phyloP scores from a whole-genome alignment of 2,888 invertebrate genomes.

The Pollenia griseotomentosa region DNA sequence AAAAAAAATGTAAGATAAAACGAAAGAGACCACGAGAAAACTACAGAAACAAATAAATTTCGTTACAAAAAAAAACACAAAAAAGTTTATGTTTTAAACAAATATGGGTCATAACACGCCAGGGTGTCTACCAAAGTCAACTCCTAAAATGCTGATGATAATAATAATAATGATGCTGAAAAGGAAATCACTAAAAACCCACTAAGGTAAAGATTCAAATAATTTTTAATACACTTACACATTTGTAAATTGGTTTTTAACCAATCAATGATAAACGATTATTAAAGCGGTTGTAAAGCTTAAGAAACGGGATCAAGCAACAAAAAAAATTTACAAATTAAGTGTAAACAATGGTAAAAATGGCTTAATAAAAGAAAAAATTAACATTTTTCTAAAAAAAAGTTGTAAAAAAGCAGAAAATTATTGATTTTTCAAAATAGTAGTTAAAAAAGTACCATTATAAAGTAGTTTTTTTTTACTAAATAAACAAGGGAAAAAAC shows the following conservation, averaged over 20 bases:
- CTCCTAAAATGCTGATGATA: conserved; percentile 21
- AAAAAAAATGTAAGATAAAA: conserved; percentile 24
- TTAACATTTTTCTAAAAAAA: too few relatives aligned
- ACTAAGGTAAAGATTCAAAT: conserved; percentile 21
- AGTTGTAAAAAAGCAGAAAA: too few relatives aligned
- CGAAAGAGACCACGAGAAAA: conserved; percentile 31
- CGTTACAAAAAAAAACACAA: neutral
- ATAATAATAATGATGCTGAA: conserved; percentile 47
- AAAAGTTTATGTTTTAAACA: conserved; percentile 49
- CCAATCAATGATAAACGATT: conserved; percentile 54
- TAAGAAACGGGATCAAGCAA: neutral
- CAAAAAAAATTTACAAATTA: neutral
- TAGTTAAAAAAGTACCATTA: too few relatives aligned
- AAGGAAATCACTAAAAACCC: conserved; percentile 54
- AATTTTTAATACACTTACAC: conserved; percentile 28
- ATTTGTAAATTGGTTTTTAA: conserved; percentile 26
- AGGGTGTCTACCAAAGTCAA: conserved; percentile 71
- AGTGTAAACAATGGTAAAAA: too few relatives aligned
- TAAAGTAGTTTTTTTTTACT: too few relatives aligned
- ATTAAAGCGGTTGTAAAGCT: conserved; percentile 44
- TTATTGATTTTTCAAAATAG: too few relatives aligned
- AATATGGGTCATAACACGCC: conserved; percentile 74
- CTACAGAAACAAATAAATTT: neutral
- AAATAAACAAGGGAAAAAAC: too few relatives aligned
- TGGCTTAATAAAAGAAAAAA: too few relatives aligned